Base-by-base conservation (phyloP, 2,113 vertebrate species). In the Corydoras sp. region DNA sequence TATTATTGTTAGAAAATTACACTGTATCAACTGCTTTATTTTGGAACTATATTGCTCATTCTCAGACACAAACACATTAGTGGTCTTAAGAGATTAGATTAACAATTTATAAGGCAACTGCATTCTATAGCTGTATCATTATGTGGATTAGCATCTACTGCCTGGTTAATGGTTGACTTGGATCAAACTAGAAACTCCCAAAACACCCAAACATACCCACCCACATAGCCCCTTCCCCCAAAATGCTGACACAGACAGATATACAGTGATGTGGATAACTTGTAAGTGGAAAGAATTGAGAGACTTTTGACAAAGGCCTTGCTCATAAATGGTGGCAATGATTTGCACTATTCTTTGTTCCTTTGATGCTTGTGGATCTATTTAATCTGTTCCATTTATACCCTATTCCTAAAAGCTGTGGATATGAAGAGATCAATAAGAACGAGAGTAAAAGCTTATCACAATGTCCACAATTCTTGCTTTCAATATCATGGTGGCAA, bases 31-130 rank as follows among this genome's bases (percentile, higher is more conserved):
- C 51, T 58, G 48, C 18, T 4, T 15, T 49, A 15, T 14, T 48
- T 31, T 63, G 51, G 30, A 10, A 72, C 62, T 35, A 58, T 72
- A 5, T 48, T 7, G 35, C 58, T 49, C 32, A 43, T 10, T n/a
- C 58, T 31, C 30, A 62, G 55, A 55, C 58, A 35, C 64, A 62
- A 30, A 74, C 49, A 54, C 56, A 54, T 24, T 60, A 18, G 71
- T 67, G 74, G 66, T 76, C 72, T 74, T 64, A 13, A 68, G 67
- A 75, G 69, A 76, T 77, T 72, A 81, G 59, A 81, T 75, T 14
- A 43, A 24, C 30, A 29, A 68, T 74, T 68, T 56, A 69, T 15
- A 61, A 50, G 67, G 76, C 70, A 76, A 78, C 73, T 62, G 32
- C 14, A 10, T 72, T 50, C 15, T 65, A 53, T 62, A 74, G 24